Conservation (phyloP, 1,140 invertebrate genomes). For the Charaxes varanes region DNA sequence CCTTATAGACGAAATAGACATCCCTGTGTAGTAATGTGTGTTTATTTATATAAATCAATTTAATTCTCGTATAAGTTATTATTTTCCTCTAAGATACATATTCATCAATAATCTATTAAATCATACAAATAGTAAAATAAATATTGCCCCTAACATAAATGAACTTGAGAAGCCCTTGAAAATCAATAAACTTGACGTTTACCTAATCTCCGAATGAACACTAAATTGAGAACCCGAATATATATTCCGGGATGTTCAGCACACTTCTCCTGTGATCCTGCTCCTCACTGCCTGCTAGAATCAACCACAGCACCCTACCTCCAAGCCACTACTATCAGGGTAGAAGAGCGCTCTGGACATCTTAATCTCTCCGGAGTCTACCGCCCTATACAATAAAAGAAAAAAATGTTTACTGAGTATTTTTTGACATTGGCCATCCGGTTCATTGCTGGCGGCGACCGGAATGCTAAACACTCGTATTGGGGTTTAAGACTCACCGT, state of each 20-base stretch:
- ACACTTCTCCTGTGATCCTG: conserved; percentile 10
- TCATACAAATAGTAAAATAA: too few relatives aligned
- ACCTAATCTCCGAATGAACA: conserved; percentile 19
- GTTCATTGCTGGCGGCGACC: conserved; percentile 20
- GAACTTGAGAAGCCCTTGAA: conserved; percentile 9
- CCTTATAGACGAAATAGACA: too few relatives aligned
- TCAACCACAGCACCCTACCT: conserved; percentile 1
- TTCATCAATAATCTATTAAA: too few relatives aligned
- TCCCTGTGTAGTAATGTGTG: too few relatives aligned
- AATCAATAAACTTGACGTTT: conserved; percentile 10
- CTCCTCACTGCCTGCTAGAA: conserved; percentile 11
- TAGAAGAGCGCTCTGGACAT: neutral
- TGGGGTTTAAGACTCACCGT: conserved; percentile 18
- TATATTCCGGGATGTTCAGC: too few relatives aligned
- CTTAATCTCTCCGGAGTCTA: conserved; percentile 11
- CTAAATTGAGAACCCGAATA: conserved; percentile 9
- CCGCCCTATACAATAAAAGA: conserved; percentile 12
- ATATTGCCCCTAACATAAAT: conserved; percentile 12
- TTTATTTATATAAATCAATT: too few relatives aligned
- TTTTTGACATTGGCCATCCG: conserved; percentile 8
- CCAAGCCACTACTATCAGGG: conserved; percentile 14
- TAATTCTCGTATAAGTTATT: too few relatives aligned
- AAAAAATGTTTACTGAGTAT: conserved; percentile 4
- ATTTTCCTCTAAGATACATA: too few relatives aligned
- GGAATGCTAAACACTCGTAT: conserved; percentile 17